Evolutionary conservation across 2,888 invertebrate genomes (phyloP), one percentile per base, ranked within the genome.

Genomic region (Rugalucina vietnamica): DNA sequence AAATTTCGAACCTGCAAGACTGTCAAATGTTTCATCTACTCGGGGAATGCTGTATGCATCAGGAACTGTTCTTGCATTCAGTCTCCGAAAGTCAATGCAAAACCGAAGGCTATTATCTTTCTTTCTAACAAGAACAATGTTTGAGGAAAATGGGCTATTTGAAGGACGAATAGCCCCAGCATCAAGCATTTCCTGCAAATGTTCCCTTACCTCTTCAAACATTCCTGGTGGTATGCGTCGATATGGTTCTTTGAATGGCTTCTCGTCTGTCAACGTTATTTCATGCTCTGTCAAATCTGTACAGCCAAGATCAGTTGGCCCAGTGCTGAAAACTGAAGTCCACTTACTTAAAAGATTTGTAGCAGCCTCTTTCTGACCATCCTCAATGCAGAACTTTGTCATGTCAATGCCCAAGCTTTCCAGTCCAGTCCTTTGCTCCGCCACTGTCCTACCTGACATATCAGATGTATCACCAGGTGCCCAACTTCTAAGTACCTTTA

Each of bases 91-190:
- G 60, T 85, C 78, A n/a, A 85, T 75, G 65, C 76, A 83, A 72
- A 84, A 76, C 18, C 77, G 18, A 4, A 82, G 65, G 18, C 12
- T 29, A 18, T 34, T 57, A 71, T 84, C 82, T 69, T 50, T 72
- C 37, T 78, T 77, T 36, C 71, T 72, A 10, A 84, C 82, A 2
- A 82, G 34, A 24, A 82, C 82, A 32, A 82, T 74, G 32, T 73
- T 78, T 21, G 75, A 82, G 14, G 71, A 74, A 34, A 8, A 82
- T 3, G 78, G 78, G 60, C 82, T 79, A n/a, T 75, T 12, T 29
- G 71, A 75, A 37, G 32, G 29, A 24, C 36, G 18, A 21, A 71
- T 83, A n/a, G 50, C 76, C 5, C 70, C 76, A n/a, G 75, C 49
- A 24, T 54, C 75, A n/a, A 74, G 49, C 77, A 84, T 77, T 39